These are phyloP conservation scores for Seriola aureovittata DNA, from an alignment of 2,113 vertebrate genomes.

Conservation along the genomic window DNA sequence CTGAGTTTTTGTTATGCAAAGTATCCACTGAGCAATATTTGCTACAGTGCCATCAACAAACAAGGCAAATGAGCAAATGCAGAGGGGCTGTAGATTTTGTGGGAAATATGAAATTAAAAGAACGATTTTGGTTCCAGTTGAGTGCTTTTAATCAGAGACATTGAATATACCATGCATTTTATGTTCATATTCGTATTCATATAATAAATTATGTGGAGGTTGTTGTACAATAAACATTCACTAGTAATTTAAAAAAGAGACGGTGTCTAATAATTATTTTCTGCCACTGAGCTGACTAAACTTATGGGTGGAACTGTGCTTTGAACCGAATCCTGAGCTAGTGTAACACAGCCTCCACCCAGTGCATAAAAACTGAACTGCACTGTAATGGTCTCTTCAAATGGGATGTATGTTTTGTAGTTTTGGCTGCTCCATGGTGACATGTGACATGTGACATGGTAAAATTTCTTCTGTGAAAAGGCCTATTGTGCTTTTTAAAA, in stretches of 20 bases:
- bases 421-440: background rate
- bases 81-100: constrained; percentile 32
- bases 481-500: too few relatives aligned
- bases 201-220: constrained; percentile 4
- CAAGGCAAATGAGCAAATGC: constrained; percentile 31
- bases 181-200: constrained; percentile 35
- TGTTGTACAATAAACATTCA: constrained; percentile 50
- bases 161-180: constrained; percentile 21
- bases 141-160: constrained; percentile 49
- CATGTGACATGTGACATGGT: background rate
- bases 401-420: background rate
- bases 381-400: background rate
- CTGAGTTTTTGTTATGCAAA: constrained; percentile 48
- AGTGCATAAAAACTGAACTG: constrained; percentile 21
- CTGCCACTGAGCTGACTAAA: background rate
- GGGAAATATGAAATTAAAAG: constrained; percentile 41
- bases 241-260: constrained; percentile 11
- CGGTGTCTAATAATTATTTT: background rate
- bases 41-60: constrained; percentile 27
- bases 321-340: background rate
- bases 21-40: constrained; percentile 26
- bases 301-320: constrained; percentile 8
- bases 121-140: constrained; percentile 37
- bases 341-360: constrained; percentile 32
- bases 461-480: too few relatives aligned